Evolutionary conservation across 2,797 vertebrate species (phyloP).

Genomic region (Takifugu ocellatus): DNA sequence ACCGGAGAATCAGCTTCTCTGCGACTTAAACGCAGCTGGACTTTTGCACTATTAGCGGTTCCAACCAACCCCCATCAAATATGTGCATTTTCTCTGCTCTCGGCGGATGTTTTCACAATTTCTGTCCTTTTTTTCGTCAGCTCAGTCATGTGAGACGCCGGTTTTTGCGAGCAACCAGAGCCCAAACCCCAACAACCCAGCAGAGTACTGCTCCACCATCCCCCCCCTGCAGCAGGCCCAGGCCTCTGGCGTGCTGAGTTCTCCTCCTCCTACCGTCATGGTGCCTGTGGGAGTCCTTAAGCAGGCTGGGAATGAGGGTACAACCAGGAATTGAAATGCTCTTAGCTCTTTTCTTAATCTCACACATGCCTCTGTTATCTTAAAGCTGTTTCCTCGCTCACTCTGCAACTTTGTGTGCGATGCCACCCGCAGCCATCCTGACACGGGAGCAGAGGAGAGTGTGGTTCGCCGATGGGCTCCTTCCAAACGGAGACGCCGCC

Average conservation of each 20-base stretch:
- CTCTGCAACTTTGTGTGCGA: too few species aligned
- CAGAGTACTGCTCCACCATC: constrained; percentile 99
- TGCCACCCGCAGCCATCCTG: constrained; percentile 64
- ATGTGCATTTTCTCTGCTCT: not conserved
- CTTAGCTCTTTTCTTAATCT: not conserved
- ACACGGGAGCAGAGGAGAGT: constrained; percentile 93
- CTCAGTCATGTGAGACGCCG: constrained; percentile 88
- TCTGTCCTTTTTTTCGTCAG: constrained; percentile 60
- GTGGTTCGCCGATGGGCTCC: constrained; percentile 96
- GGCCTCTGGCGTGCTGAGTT: constrained; percentile 93
- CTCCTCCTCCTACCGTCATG: constrained; percentile 97
- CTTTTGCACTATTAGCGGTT: not conserved
- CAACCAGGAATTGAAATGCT: constrained; percentile 32
- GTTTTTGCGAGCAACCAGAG: constrained; percentile 86
- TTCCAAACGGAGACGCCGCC: constrained; percentile 91
- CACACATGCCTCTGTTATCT: not conserved
- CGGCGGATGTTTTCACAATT: not conserved
- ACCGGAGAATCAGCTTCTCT: not conserved
- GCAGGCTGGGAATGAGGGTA: constrained; percentile 91
- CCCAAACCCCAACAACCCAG: constrained; percentile 98
- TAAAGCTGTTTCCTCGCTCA: not conserved
- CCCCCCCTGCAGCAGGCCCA: constrained; percentile 97
- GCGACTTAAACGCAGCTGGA: not conserved
- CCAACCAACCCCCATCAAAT: too few species aligned
- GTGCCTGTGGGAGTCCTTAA: constrained; percentile 97